Evolutionary conservation across 92 coral and sea anemone species (phyloP).

Genomic region (Phenganax stokvisi): DNA sequence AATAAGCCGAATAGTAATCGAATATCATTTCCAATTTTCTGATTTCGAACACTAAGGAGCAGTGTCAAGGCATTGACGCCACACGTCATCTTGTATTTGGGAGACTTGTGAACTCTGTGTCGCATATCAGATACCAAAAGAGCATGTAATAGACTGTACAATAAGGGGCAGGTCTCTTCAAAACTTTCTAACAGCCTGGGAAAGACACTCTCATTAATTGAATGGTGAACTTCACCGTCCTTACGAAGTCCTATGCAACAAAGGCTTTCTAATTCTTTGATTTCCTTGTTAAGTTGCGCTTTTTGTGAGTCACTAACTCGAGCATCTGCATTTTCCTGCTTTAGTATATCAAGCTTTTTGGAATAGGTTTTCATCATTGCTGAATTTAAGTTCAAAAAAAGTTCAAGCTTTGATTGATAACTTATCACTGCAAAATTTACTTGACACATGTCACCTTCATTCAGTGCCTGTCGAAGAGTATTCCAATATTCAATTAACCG

Average conservation of each 20-base stretch:
- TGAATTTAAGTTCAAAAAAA: background rate
- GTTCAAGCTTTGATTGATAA: conserved; percentile 1
- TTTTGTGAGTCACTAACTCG: conserved; percentile 19
- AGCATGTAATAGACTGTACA: conserved; percentile 4
- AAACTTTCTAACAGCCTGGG: conserved; percentile 5
- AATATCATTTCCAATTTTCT: too few species aligned
- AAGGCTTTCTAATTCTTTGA: conserved; percentile 22
- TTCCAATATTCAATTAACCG: background rate
- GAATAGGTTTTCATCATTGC: conserved; percentile 9
- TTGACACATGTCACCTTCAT: conserved; percentile 1
- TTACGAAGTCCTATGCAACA: background rate
- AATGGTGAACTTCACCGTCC: conserved; percentile 9
- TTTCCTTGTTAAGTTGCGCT: conserved; percentile 8
- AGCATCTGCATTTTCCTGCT: conserved; percentile 11
- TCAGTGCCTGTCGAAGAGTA: background rate
- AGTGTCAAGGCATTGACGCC: background rate
- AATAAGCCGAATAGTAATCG: too few species aligned
- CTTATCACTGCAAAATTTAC: conserved; percentile 1
- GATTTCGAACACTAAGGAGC: too few species aligned
- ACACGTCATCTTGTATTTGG: conserved; percentile 4
- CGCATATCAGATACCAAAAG: conserved; percentile 19
- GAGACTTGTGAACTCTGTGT: background rate
- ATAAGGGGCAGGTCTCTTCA: conserved; percentile 7
- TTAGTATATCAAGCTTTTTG: conserved; percentile 1
- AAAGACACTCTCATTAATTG: background rate